Conservation (phyloP, 2,113 vertebrate genomes). For the Calidris pygmaea region DNA sequence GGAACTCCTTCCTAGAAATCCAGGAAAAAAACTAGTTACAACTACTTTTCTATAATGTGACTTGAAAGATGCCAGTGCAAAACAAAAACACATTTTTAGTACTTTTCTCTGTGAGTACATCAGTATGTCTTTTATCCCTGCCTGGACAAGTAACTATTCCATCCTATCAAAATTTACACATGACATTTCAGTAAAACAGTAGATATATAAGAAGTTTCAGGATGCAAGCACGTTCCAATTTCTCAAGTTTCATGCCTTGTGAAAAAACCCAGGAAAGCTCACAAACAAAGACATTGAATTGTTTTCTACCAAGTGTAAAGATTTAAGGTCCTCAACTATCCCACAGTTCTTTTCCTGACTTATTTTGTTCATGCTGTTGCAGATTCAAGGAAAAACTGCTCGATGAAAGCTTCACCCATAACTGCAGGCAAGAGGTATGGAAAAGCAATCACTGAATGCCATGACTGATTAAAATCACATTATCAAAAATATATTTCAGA, state of each 20-base stretch:
- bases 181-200: not conserved
- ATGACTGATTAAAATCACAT: conserved; percentile 27
- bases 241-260: not conserved
- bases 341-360: not conserved
- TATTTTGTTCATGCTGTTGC: not conserved
- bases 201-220: not conserved
- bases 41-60: not conserved
- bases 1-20: not conserved
- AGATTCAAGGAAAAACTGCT: not conserved
- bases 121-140: not conserved
- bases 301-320: conserved; percentile 9
- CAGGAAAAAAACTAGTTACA: not conserved
- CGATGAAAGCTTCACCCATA: not conserved
- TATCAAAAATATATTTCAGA: conserved; percentile 18
- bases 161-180: not conserved
- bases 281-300: not conserved
- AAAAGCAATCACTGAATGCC: conserved; percentile 31
- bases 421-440: not conserved
- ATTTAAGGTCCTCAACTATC: not conserved
- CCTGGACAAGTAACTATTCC: not conserved
- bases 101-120: not conserved
- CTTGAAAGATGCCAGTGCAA: not conserved
- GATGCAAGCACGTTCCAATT: not conserved
- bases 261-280: not conserved
- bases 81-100: not conserved